These are phyloP conservation scores for Gallinago jamesoni DNA, from an alignment of 2,113 vertebrate genomes.

Conservation along the genomic window DNA sequence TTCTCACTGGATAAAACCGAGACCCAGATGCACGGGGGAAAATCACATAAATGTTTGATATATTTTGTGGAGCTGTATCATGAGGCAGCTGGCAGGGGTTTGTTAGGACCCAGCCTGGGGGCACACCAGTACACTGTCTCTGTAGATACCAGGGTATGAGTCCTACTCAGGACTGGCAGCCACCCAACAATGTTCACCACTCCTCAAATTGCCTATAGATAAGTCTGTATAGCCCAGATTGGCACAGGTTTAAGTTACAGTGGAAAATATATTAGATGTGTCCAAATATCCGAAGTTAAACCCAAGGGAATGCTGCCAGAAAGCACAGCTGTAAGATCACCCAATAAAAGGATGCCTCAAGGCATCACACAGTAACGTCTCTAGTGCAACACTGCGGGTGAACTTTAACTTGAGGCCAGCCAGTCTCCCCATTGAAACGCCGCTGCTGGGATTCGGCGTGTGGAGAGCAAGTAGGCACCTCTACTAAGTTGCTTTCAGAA, in stretches of 20 bases:
- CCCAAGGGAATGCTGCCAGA: neutral
- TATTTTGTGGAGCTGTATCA: neutral
- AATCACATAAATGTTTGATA: neutral
- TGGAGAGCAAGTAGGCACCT: neutral
- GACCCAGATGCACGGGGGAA: fast-evolving
- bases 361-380: neutral
- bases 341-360: neutral
- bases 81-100: neutral
- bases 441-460: neutral
- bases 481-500: neutral
- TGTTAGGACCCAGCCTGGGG: neutral
- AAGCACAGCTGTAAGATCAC: neutral
- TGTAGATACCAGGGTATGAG: neutral
- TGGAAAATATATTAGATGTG: conserved; percentile 32
- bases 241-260: conserved; percentile 21
- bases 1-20: neutral
- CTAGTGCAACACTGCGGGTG: neutral
- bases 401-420: neutral
- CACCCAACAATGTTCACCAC: neutral
- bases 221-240: neutral
- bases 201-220: neutral
- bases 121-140: neutral
- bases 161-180: neutral
- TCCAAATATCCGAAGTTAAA: conserved; percentile 28
- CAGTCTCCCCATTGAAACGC: neutral